Percentiles rank a stretch among this genome's conserved stretches.
phyloP scores from a whole-genome alignment of 2,888 invertebrate species.

The Volucella zonaria region DNA sequence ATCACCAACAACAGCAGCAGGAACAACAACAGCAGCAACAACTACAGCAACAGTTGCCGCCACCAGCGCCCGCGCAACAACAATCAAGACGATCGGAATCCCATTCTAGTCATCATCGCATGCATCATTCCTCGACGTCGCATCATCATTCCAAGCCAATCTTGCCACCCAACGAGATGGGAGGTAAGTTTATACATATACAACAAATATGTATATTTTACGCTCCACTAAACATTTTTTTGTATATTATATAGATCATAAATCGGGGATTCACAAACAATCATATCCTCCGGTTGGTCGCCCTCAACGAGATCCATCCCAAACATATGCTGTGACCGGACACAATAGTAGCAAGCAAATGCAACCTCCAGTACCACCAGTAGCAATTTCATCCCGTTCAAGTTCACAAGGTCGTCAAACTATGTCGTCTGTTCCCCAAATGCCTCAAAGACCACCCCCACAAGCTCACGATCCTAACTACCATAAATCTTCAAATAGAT shows the following conservation, averaged over 20 bases:
- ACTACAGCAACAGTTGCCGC: slow-evolving; percentile 75
- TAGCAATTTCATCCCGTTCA: slow-evolving; percentile 71
- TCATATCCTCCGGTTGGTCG: slow-evolving; percentile 74
- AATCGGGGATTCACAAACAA: slow-evolving; percentile 75
- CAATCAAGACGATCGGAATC: slow-evolving; percentile 78
- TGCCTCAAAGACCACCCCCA: slow-evolving; percentile 68
- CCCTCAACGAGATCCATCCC: slow-evolving; percentile 76
- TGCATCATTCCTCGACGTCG: slow-evolving; percentile 78
- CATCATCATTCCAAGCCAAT: slow-evolving; percentile 80
- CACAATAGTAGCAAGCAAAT: slow-evolving; percentile 66
- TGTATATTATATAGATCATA: slow-evolving; percentile 78
- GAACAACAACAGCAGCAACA: slow-evolving; percentile 54
- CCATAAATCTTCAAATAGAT: slow-evolving; percentile 78
- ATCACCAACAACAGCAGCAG: slow-evolving; percentile 63
- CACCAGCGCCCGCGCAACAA: slow-evolving; percentile 75
- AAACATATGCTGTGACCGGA: slow-evolving; percentile 72
- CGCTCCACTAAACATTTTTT: not conserved
- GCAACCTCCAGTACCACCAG: slow-evolving; percentile 71
- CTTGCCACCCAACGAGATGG: slow-evolving; percentile 76
- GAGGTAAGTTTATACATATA: slow-evolving; percentile 36
- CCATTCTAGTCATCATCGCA: slow-evolving; percentile 80
- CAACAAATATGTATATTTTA: not conserved
- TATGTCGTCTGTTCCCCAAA: slow-evolving; percentile 49
- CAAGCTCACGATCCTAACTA: slow-evolving; percentile 78
- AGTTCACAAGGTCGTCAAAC: slow-evolving; percentile 57